Evolutionary conservation across 2,797 vertebrate species (phyloP), one percentile per base, ranked within the genome.

Genomic region (Rhinatrema bivittatum): DNA sequence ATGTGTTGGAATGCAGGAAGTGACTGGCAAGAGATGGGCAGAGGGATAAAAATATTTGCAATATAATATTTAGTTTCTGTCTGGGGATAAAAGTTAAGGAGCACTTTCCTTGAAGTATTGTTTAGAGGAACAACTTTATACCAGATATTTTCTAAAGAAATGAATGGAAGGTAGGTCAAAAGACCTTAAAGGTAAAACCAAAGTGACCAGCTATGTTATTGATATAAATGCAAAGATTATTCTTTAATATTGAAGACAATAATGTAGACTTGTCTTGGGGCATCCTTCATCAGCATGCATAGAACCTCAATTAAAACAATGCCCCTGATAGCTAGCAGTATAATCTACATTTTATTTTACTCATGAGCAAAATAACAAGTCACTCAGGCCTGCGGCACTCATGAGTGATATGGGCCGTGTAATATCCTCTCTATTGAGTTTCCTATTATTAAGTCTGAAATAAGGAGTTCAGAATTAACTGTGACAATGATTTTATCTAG

Each of bases 401-500:
- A 68, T 77, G 81, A 81, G 76, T 74, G 82, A 86, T 85, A 86
- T 86, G 82, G 82, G 72, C 73, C 79, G 72, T 86, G 81, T 86
- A 86, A 86, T 85, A 83, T 76, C 77, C 78, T 83, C 82, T 82
- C 79, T 78, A 76, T 66, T 85, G 82, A 80, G 79, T 81, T 85
- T 83, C 77, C 75, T 81, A 83, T 82, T 86, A 85, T 86, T 86
- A 85, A 81, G 77, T 73, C 81, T 82, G 78, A 84, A 84, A 82
- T 84, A 84, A 85, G 79, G 82, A 81, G 81, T 84, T 86, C 78
- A 85, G 66, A 84, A 86, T 86, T 85, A 83, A 86, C 80, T 84
- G 80, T 84, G 84, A 82, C 82, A 84, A 84, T 80, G 77, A 76
- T 84, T 83, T 83, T 81, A 78, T 81, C 67, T 78, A 68, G 73